Base-by-base conservation (phyloP, 2,888 invertebrate species). In the Eupeodes latifasciatus region DNA sequence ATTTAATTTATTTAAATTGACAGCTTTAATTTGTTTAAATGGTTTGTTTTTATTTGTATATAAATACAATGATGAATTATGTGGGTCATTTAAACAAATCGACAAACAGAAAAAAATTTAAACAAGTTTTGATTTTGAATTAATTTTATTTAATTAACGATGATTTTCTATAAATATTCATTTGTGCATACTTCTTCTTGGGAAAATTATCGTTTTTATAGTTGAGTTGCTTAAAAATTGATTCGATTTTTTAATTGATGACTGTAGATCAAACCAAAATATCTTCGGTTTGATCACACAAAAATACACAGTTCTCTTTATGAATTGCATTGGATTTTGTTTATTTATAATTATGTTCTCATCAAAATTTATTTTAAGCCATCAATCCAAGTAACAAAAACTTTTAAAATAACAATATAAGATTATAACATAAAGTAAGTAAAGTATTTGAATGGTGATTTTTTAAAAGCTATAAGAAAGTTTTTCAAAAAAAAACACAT, bases 1-100 rank as follows among this genome's bases (percentile, higher is more conserved):
- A 53, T n/a, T 16, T 36, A 69, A 53, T 53, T 69, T 36, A 53
- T 69, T 69, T 69, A 53, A 53, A 53, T 69, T 27, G 53, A n/a
- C 51, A 69, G n/a, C 16, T 53, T 53, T 36, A 16, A n/a, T 51
- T 67, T 51, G 53, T 12, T 36, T 69, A 7, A 19, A 64, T 64
- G 44, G 44, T 44, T 62, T 64, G 64, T 47, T 64, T 44, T 44
- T 6, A 57, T 27, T 12, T 1, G 27, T 55, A 55, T 11, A 19
- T 9, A 44, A 44, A 44, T 44, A 44, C 27, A 4, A 5, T 47
- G 59, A 36, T 5, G 1, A 34, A 59, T 59, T 36, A 59, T 59
- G 59, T 59, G 59, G 59, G 59, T 36, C 59, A 59, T 59, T 59
- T 59, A 7, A n/a, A 59, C 14, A 1, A 47, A 36, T 5, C 6